Conservation (phyloP, 2,113 vertebrate species). For the Menura novaehollandiae region DNA sequence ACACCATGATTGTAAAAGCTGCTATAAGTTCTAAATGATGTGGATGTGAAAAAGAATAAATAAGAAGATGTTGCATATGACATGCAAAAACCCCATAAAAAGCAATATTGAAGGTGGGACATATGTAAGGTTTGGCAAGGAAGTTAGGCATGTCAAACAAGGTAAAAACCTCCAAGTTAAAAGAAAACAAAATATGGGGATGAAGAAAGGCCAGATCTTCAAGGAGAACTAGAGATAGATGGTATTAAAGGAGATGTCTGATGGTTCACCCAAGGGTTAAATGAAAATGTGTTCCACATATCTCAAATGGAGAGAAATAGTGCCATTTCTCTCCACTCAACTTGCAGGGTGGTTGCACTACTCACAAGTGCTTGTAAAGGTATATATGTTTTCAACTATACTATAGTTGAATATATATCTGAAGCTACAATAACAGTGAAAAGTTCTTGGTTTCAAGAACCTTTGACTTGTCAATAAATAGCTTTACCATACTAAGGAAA, state of each 20-base stretch:
- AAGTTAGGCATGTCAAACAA: not conserved
- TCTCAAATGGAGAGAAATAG: not conserved
- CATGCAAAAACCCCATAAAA: not conserved
- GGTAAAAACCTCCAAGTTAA: not conserved
- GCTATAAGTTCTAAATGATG: not conserved
- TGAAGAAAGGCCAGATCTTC: not conserved
- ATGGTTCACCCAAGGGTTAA: not conserved
- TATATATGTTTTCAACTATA: not conserved
- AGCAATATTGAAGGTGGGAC: not conserved
- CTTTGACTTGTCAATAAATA: not conserved
- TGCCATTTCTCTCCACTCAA: not conserved
- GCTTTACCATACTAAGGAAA: not conserved
- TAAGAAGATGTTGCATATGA: not conserved
- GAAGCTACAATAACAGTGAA: not conserved
- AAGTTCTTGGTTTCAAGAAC: not conserved
- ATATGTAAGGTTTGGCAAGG: not conserved
- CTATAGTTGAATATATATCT: not conserved
- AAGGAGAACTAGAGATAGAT: not conserved
- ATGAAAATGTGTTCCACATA: not conserved
- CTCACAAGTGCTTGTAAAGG: not conserved
- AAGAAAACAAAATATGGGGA: not conserved
- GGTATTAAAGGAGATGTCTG: not conserved
- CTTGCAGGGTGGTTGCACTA: not conserved
- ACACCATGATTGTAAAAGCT: not conserved
- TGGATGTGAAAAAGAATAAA: not conserved